Evolutionary conservation across 30 jellyfish, hydroid and myxozoan species (phyloP).

Genomic region (Aurelia coerulea): DNA sequence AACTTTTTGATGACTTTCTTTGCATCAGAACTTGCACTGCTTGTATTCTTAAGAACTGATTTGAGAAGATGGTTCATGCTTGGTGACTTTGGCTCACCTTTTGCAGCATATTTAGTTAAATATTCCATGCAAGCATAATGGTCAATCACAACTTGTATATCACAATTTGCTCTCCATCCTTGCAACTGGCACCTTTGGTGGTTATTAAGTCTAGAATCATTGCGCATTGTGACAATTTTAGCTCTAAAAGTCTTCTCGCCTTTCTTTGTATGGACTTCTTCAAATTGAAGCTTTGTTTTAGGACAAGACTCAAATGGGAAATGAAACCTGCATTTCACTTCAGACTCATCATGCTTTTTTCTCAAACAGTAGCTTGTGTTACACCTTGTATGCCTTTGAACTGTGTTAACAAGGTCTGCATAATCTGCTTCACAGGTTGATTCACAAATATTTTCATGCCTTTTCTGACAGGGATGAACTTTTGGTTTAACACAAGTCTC

Average conservation of each 20-base stretch:
- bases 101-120: constrained; percentile 57
- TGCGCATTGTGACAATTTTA: constrained; percentile 11
- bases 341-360: too few relatives aligned
- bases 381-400: too few relatives aligned
- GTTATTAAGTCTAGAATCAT: constrained; percentile 44
- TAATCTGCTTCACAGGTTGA: not conserved
- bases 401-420: constrained; percentile 37
- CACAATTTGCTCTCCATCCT: constrained; percentile 66
- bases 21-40: not conserved
- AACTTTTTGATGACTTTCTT: constrained; percentile 2
- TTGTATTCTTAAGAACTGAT: too few relatives aligned
- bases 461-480: constrained; percentile 30
- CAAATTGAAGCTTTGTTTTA: too few relatives aligned
- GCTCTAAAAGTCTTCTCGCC: not conserved
- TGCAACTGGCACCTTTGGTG: constrained; percentile 38
- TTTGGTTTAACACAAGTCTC: constrained; percentile 45
- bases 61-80: not conserved
- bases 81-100: constrained; percentile 25
- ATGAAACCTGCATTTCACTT: too few relatives aligned
- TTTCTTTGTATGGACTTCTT: too few relatives aligned
- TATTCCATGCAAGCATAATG: constrained; percentile 58
- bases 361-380: too few relatives aligned
- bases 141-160: not conserved
- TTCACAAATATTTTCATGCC: not conserved
- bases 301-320: too few relatives aligned